These are phyloP conservation scores for Herpetotheres cachinnans DNA, from an alignment of 2,113 vertebrate species.

Conservation along the genomic window DNA sequence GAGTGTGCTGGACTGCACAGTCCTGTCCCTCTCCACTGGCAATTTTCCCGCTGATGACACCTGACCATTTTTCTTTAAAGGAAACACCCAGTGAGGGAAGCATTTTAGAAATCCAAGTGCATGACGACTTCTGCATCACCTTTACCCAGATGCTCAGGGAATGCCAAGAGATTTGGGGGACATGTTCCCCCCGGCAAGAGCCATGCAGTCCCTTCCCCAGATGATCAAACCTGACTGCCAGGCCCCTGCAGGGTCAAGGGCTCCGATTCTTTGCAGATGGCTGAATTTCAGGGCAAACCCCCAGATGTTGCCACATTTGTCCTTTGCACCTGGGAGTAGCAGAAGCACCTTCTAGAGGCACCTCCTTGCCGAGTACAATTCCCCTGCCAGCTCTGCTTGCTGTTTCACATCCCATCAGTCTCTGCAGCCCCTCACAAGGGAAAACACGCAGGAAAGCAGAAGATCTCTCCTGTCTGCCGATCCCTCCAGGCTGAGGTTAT, in stretches of 20 bases:
- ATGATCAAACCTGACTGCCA: neutral
- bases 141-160: neutral
- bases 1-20: neutral
- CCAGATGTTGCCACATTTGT: neutral
- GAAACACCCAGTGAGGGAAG: neutral
- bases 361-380: neutral
- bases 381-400: neutral
- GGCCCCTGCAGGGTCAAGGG: neutral
- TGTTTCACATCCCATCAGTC: neutral
- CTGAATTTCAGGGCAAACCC: neutral
- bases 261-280: neutral
- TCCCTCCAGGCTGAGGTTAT: neutral
- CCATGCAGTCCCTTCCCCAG: neutral
- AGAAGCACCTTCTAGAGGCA: neutral
- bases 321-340: neutral
- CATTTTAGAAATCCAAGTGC: neutral
- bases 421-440: neutral
- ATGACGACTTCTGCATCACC: neutral
- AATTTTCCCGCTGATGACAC: neutral
- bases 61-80: neutral
- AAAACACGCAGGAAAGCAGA: neutral
- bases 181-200: accelerated
- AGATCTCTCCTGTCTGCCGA: accelerated
- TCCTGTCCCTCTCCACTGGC: neutral
- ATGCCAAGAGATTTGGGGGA: neutral